A percentile compares a stretch with the other conserved stretches of the same genome.
Evolutionary conservation across 2,888 invertebrate genomes (phyloP).

Genomic region (Oscheius sp.): DNA sequence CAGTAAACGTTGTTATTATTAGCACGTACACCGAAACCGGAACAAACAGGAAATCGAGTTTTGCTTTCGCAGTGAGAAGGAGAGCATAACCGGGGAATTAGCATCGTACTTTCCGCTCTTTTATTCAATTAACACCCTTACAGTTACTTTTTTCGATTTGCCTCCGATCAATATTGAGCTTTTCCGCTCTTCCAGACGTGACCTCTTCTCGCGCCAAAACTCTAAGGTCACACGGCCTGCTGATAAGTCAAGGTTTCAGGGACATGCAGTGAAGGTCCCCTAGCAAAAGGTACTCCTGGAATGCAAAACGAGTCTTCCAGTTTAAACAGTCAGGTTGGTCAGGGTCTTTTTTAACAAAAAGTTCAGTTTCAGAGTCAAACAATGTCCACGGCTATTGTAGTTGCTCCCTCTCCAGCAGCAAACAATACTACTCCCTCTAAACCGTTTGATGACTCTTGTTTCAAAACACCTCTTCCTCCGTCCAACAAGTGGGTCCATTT

Average conservation of each 20-base stretch:
- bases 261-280: neutral
- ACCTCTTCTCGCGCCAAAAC: neutral
- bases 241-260: neutral
- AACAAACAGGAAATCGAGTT: too few species aligned
- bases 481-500: conserved; percentile 12
- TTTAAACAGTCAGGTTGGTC: conserved; percentile 24
- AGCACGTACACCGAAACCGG: too few species aligned
- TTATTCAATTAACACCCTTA: neutral
- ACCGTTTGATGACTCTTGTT: conserved; percentile 37
- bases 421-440: conserved; percentile 6
- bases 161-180: neutral
- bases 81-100: too few species aligned
- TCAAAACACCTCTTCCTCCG: conserved; percentile 33
- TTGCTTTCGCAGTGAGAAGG: too few species aligned
- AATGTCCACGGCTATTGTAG: conserved; percentile 24
- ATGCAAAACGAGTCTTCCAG: conserved; percentile 17
- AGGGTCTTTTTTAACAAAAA: neutral
- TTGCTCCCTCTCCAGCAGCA: conserved; percentile 18
- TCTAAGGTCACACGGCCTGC: neutral
- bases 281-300: neutral
- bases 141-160: too few species aligned
- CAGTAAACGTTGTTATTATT: too few species aligned
- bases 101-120: neutral
- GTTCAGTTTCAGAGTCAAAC: conserved; percentile 12
- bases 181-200: neutral